phyloP scores from a whole-genome alignment of 2,888 invertebrate species.

The Epinotia brunnichana region DNA sequence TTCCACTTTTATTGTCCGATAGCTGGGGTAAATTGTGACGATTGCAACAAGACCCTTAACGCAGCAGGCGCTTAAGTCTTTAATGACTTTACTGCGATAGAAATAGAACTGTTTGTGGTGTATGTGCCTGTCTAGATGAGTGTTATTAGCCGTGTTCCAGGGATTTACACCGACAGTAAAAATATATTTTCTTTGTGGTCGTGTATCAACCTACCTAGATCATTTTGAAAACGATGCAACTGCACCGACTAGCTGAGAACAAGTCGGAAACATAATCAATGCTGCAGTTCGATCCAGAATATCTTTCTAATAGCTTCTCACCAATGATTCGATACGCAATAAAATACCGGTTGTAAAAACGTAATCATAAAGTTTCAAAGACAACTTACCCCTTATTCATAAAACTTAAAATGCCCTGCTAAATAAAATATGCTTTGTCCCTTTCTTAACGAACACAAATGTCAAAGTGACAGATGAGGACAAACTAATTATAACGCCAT shows the following conservation, averaged over 20 bases:
- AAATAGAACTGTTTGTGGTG: neutral
- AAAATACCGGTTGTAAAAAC: neutral
- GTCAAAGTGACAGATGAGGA: too few relatives aligned
- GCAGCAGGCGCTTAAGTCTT: neutral
- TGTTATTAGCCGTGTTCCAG: neutral
- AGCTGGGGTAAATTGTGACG: neutral
- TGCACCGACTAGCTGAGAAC: neutral
- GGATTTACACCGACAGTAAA: neutral
- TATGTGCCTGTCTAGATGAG: neutral
- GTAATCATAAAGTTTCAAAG: neutral
- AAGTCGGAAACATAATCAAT: neutral
- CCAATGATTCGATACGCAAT: neutral
- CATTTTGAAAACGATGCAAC: neutral
- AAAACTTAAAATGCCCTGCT: too few relatives aligned
- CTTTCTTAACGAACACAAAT: too few relatives aligned
- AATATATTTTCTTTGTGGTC: neutral
- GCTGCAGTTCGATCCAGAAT: neutral
- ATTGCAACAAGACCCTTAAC: neutral
- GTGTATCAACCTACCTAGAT: too few relatives aligned
- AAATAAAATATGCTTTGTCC: too few relatives aligned
- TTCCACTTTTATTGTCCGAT: neutral
- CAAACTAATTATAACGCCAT: too few relatives aligned
- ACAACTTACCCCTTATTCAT: too few relatives aligned
- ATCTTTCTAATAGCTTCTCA: neutral
- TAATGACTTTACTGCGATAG: neutral